Evolutionary conservation across 2,888 invertebrate genomes (phyloP).

Genomic region (Margaritifera margaritifera): DNA sequence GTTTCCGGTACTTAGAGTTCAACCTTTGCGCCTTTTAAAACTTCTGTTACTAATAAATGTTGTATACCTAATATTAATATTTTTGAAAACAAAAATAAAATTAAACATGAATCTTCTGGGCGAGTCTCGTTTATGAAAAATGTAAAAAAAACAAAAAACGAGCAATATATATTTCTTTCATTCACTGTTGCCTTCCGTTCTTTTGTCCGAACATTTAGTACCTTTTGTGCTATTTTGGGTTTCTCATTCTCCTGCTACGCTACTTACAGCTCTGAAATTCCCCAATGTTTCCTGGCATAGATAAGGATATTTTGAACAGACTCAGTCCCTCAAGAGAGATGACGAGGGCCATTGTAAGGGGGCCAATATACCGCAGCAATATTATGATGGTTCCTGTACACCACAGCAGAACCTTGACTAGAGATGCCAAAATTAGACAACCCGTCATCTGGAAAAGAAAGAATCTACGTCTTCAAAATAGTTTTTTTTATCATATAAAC

Average conservation of each 20-base stretch:
- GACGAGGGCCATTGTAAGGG: slow-evolving; percentile 87
- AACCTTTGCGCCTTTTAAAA: no score
- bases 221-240: not conserved
- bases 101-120: no score
- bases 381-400: slow-evolving; percentile 37
- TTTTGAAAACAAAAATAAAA: no score
- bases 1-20: no score
- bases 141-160: no score
- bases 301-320: slow-evolving; percentile 86
- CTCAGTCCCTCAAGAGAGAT: slow-evolving; percentile 87
- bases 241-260: not conserved
- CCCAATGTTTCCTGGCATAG: slow-evolving; percentile 87
- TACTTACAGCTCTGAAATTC: slow-evolving; percentile 83
- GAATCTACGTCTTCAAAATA: not conserved
- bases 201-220: no score
- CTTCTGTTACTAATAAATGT: no score
- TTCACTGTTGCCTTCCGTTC: no score
- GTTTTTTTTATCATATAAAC: no score
- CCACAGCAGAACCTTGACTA: slow-evolving; percentile 40
- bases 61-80: no score
- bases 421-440: slow-evolving; percentile 31
- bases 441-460: slow-evolving; percentile 34
- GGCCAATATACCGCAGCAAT: slow-evolving; percentile 78
- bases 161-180: no score
- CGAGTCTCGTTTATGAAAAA: no score